A percentile compares a stretch with the other conserved stretches of the same genome.
Evolutionary conservation across 2,888 invertebrate species (phyloP).

Genomic region (Eugnorisma glareosa): DNA sequence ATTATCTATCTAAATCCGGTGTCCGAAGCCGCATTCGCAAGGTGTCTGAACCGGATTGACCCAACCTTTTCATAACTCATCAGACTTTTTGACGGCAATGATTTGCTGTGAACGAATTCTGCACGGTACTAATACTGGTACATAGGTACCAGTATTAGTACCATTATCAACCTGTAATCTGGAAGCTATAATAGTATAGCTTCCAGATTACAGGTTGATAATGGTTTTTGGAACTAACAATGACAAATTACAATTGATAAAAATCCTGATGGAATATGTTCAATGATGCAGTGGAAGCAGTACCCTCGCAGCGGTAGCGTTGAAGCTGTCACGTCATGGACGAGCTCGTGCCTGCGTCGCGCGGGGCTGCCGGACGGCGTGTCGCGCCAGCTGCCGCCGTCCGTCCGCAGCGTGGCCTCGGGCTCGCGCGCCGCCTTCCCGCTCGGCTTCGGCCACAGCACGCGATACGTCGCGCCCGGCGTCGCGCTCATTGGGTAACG

Average conservation of each 20-base stretch:
- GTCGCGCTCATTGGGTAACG: conserved; percentile 96
- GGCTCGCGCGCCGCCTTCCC: conserved; percentile 96
- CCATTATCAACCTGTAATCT: too few relatives aligned
- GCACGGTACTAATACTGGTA: background rate
- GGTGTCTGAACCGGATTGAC: background rate
- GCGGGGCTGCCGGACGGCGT: conserved; percentile 86
- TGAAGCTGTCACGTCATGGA: conserved; percentile 89
- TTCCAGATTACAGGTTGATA: background rate
- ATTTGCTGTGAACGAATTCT: background rate
- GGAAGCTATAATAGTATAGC: too few relatives aligned
- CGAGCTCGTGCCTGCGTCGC: conserved; percentile 82
- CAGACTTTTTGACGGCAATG: background rate
- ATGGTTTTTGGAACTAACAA: background rate
- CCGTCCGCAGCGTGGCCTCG: conserved; percentile 90
- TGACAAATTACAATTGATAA: too few relatives aligned
- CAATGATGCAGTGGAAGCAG: conserved; percentile 90
- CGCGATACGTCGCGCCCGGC: conserved; percentile 95
- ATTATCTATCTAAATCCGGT: background rate
- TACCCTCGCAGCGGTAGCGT: conserved; percentile 89
- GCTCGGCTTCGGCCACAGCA: conserved; percentile 97
- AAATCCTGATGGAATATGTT: background rate
- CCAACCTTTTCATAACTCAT: background rate
- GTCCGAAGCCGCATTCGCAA: background rate
- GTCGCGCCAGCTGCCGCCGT: conserved; percentile 93
- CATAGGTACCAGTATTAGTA: too few relatives aligned